Evolutionary conservation across 2,797 vertebrate genomes (phyloP).

Genomic region (Micrastur ruficollis): DNA sequence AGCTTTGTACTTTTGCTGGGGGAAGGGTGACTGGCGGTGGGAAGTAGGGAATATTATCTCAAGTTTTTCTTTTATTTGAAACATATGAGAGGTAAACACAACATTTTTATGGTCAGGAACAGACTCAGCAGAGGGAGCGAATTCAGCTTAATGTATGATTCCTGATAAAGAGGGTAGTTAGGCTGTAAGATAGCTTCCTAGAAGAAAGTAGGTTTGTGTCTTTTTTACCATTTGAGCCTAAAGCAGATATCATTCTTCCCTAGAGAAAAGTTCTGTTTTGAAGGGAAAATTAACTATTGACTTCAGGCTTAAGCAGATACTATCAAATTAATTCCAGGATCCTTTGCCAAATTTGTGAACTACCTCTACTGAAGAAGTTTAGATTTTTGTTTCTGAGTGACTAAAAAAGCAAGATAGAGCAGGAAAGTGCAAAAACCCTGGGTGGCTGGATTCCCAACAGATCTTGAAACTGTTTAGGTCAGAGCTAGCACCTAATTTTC

Average conservation of each 20-base stretch:
- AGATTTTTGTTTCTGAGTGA: background rate
- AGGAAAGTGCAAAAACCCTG: background rate
- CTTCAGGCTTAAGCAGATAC: background rate
- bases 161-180: background rate
- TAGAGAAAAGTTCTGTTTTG: background rate
- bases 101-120: background rate
- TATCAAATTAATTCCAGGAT: background rate
- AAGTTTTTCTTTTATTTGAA: background rate
- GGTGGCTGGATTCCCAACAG: background rate
- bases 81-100: background rate
- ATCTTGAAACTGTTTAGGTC: background rate
- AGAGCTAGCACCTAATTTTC: background rate
- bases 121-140: background rate
- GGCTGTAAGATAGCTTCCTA: background rate
- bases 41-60: background rate
- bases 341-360: background rate
- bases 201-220: background rate
- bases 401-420: background rate
- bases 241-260: background rate
- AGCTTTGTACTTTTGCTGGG: background rate
- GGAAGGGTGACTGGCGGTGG: rapidly evolving
- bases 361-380: background rate
- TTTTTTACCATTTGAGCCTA: background rate
- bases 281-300: background rate
- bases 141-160: background rate